Evolutionary conservation across 1,140 invertebrate genomes (phyloP).

Genomic region (Pectinophora gossypiella): DNA sequence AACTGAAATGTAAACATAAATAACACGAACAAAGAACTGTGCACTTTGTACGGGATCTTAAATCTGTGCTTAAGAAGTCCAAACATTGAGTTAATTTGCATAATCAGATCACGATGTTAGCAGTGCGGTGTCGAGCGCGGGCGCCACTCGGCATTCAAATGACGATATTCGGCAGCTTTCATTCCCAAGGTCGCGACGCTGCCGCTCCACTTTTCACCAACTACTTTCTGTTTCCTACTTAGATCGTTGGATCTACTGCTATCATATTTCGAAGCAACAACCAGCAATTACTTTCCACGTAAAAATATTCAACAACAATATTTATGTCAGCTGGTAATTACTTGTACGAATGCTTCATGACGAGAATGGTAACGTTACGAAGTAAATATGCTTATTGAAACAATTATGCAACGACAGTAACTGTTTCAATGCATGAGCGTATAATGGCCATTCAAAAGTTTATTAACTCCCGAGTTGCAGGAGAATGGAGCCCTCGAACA

Average conservation of each 20-base stretch:
- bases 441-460: not conserved
- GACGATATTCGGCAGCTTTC: constrained; percentile 31
- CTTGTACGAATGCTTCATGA: no score
- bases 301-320: no score
- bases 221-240: constrained; percentile 29
- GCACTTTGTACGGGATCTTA: no score
- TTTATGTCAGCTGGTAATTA: no score
- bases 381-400: not conserved
- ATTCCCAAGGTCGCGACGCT: constrained; percentile 27
- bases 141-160: not conserved
- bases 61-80: no score
- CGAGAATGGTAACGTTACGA: not conserved
- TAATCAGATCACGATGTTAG: not conserved
- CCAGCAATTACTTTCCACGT: not conserved
- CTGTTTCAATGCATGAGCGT: not conserved
- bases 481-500: constrained; percentile 14
- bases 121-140: not conserved
- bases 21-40: no score
- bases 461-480: not conserved
- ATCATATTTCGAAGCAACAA: no score
- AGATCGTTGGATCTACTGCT: no score
- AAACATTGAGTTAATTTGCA: not conserved
- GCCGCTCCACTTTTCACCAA: constrained; percentile 32
- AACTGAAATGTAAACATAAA: no score
- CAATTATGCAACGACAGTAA: not conserved